phyloP scores from a whole-genome alignment of 2,797 vertebrate species.

The Gallinago stenura region DNA sequence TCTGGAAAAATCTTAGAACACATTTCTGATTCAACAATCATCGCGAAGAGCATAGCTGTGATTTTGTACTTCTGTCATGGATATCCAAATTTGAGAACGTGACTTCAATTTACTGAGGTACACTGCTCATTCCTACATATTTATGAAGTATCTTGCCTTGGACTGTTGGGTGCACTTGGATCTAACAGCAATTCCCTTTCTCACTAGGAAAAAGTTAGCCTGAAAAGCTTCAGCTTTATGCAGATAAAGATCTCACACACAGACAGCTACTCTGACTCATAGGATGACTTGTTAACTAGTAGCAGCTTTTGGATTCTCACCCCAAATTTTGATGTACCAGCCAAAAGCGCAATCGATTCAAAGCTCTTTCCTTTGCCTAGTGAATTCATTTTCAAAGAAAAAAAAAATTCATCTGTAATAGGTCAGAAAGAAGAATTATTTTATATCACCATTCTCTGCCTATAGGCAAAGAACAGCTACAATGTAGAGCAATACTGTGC shows the following conservation, averaged over 20 bases:
- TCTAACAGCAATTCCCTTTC: background rate
- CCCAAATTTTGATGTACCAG: background rate
- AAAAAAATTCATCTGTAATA: background rate
- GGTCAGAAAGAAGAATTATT: background rate
- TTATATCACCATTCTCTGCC: background rate
- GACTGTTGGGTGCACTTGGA: background rate
- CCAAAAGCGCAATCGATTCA: background rate
- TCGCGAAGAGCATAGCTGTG: no score
- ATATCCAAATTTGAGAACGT: background rate
- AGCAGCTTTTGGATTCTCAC: background rate
- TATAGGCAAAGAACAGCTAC: background rate
- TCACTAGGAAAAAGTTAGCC: background rate
- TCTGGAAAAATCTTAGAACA: background rate
- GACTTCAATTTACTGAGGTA: background rate
- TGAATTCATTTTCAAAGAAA: background rate
- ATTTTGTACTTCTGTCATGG: background rate
- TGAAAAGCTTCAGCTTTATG: background rate
- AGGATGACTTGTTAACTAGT: background rate
- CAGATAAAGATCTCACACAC: background rate
- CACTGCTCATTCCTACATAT: background rate
- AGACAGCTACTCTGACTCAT: background rate
- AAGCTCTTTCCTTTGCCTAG: background rate
- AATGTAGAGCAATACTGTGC: background rate
- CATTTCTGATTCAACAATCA: no score
- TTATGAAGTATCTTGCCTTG: background rate